These are phyloP conservation scores for Heliothis subflexa DNA, from an alignment of 1,140 invertebrate species.

Conservation along the genomic window DNA sequence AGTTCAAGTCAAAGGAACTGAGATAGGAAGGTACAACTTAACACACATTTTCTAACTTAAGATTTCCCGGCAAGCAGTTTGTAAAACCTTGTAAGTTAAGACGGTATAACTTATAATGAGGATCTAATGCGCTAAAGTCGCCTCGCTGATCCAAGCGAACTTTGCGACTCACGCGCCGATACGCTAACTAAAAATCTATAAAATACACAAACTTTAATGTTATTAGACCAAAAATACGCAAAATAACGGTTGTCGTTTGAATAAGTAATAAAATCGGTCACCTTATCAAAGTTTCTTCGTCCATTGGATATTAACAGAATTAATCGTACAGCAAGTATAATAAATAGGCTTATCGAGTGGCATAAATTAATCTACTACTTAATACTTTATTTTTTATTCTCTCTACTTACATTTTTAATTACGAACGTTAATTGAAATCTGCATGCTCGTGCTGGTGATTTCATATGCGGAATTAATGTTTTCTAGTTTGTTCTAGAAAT, in stretches of 20 bases:
- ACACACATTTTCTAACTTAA: too few relatives aligned
- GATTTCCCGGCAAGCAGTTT: too few relatives aligned
- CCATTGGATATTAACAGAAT: conserved; percentile 54
- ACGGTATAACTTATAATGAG: too few relatives aligned
- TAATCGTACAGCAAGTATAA: conserved; percentile 66
- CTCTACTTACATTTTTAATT: conserved; percentile 74
- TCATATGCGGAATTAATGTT: conserved; percentile 43
- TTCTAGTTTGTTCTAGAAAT: conserved; percentile 43
- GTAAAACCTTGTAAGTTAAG: too few relatives aligned
- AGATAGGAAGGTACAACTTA: too few relatives aligned
- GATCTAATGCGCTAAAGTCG: too few relatives aligned
- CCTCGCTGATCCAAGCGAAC: neutral
- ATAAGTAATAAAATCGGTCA: conserved; percentile 39
- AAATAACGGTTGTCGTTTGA: conserved; percentile 12
- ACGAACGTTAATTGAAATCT: conserved; percentile 74
- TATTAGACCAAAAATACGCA: conserved; percentile 10
- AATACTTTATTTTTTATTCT: conserved; percentile 70
- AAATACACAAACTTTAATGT: neutral
- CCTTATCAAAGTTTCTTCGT: conserved; percentile 37
- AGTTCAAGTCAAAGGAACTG: too few relatives aligned
- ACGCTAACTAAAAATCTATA: neutral
- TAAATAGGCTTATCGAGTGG: conserved; percentile 71
- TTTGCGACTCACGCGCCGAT: neutral
- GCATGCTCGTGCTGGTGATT: conserved; percentile 55
- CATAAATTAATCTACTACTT: conserved; percentile 74